phyloP scores from a whole-genome alignment of 2,113 vertebrate species.

The Heterochromis multidens region DNA sequence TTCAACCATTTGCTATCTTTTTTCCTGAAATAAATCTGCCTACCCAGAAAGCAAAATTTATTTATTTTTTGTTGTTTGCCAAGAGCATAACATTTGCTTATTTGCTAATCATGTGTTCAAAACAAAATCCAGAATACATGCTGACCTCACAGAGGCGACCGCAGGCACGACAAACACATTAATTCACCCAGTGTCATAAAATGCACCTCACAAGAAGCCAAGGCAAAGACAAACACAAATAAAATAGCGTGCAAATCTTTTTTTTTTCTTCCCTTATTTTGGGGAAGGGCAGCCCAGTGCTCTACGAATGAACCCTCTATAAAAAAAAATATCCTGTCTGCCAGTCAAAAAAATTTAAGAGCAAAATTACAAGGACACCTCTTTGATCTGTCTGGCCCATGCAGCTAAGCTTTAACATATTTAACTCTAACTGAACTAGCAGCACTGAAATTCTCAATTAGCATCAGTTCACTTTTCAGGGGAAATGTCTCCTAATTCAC shows the following conservation, averaged over 20 bases:
- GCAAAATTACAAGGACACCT: constrained; percentile 56
- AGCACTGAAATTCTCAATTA: constrained; percentile 12
- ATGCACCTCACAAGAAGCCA: constrained; percentile 56
- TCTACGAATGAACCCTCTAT: constrained; percentile 38
- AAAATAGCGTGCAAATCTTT: constrained; percentile 52
- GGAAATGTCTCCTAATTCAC: constrained; percentile 27
- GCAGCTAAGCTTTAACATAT: background rate
- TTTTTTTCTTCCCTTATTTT: background rate
- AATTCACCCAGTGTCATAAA: constrained; percentile 62
- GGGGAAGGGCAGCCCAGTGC: constrained; percentile 19
- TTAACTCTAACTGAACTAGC: background rate
- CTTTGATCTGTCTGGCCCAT: constrained; percentile 28
- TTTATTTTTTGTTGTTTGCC: constrained; percentile 29
- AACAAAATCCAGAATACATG: constrained; percentile 55
- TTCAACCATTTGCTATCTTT: constrained; percentile 2
- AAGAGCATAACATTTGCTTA: constrained; percentile 57
- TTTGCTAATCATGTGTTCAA: constrained; percentile 63
- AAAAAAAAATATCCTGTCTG: constrained; percentile 38
- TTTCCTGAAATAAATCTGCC: constrained; percentile 45
- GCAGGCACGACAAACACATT: constrained; percentile 58
- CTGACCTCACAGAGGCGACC: constrained; percentile 43
- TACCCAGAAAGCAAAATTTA: constrained; percentile 43
- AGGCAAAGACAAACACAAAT: constrained; percentile 64
- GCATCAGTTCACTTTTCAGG: constrained; percentile 12
- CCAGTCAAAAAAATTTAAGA: constrained; percentile 45